Conservation (phyloP, 2,888 invertebrate genomes). For the Oxyscelio sp. region DNA sequence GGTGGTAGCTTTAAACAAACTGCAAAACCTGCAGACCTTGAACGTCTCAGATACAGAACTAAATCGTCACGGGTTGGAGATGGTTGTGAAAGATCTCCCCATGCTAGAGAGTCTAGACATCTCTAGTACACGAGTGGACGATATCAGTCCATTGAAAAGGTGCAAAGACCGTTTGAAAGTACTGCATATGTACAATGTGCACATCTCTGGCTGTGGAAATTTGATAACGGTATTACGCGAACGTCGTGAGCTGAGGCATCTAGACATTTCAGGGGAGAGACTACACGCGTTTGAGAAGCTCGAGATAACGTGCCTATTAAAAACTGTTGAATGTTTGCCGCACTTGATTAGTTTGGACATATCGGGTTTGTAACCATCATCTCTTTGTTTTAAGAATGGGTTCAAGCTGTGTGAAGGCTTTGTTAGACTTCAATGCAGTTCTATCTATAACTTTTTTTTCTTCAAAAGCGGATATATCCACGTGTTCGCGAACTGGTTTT, state of each 20-base stretch:
- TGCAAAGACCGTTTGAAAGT: slow-evolving; percentile 90
- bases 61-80: slow-evolving; percentile 91
- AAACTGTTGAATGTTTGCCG: slow-evolving; percentile 89
- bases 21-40: slow-evolving; percentile 90
- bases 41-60: slow-evolving; percentile 92
- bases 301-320: slow-evolving; percentile 89
- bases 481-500: too few species aligned
- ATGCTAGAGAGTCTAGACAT: slow-evolving; percentile 91
- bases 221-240: slow-evolving; percentile 89
- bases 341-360: slow-evolving; percentile 91
- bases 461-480: too few species aligned
- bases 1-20: slow-evolving; percentile 90
- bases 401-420: too few species aligned
- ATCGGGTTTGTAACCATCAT: slow-evolving; percentile 90
- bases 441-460: too few species aligned
- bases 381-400: too few species aligned
- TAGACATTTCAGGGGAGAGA: slow-evolving; percentile 90
- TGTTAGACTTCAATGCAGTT: too few species aligned
- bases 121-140: slow-evolving; percentile 91
- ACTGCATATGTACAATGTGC: slow-evolving; percentile 90
- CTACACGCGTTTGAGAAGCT: slow-evolving; percentile 88
- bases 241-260: slow-evolving; percentile 89
- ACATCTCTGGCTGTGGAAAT: slow-evolving; percentile 88
- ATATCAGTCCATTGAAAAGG: slow-evolving; percentile 90
- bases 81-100: slow-evolving; percentile 91